These are phyloP conservation scores for Brachypodius melanocephalos DNA, from an alignment of 2,113 vertebrate genomes.

Conservation along the genomic window DNA sequence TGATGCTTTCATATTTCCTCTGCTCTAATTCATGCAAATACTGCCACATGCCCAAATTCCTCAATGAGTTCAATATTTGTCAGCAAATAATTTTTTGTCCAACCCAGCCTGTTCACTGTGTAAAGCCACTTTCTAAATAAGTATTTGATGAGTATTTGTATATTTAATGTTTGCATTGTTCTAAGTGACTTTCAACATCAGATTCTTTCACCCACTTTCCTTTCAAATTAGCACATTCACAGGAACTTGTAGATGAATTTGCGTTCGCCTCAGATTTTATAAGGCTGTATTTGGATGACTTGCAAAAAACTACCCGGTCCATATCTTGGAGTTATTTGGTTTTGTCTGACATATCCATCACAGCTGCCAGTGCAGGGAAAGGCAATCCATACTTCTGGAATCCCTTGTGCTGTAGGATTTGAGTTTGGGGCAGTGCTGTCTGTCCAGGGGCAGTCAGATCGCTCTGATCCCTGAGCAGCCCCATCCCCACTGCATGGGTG, in stretches of 20 bases:
- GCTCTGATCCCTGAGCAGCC: fast-evolving
- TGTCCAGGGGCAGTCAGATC: fast-evolving
- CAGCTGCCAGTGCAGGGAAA: not conserved
- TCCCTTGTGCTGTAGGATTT: too few relatives aligned
- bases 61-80: constrained; percentile 14
- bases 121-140: constrained; percentile 7
- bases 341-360: not conserved
- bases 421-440: not conserved
- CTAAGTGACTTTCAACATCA: constrained; percentile 1
- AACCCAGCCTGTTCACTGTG: not conserved
- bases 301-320: not conserved
- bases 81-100: not conserved
- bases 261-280: fast-evolving
- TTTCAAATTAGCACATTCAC: not conserved
- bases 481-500: fast-evolving
- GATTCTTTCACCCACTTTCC: not conserved
- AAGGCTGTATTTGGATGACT: not conserved
- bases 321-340: not conserved
- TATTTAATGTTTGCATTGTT: constrained; percentile 28
- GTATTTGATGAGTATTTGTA: constrained; percentile 34
- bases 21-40: not conserved
- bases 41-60: not conserved
- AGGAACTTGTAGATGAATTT: not conserved
- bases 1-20: not conserved
- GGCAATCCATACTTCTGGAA: not conserved